phyloP scores from a whole-genome alignment of 2,797 vertebrate species.

The Sebastes nivosus region DNA sequence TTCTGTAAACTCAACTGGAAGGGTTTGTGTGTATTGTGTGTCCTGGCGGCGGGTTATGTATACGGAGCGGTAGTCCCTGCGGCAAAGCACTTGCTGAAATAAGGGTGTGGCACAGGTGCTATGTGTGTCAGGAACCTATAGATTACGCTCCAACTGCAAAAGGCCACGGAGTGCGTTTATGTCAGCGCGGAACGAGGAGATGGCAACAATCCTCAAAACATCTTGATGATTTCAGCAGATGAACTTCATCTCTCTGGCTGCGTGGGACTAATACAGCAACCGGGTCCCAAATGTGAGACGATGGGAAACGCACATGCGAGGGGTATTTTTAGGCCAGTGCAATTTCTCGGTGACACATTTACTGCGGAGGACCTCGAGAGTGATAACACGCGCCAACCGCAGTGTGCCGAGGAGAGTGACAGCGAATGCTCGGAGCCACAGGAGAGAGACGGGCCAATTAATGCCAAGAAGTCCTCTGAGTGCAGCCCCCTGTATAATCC shows the following conservation, averaged over 20 bases:
- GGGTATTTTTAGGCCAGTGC: conserved; percentile 72
- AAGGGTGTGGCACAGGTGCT: conserved; percentile 42
- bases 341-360: conserved; percentile 72
- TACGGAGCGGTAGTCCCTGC: conserved; percentile 24
- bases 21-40: conserved; percentile 4
- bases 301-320: conserved; percentile 43
- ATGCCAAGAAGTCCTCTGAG: conserved; percentile 64
- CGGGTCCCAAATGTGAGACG: conserved; percentile 26
- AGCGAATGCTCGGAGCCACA: conserved; percentile 63
- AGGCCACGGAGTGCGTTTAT: background rate
- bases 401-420: conserved; percentile 59
- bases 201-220: background rate
- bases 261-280: background rate
- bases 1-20: conserved; percentile 30
- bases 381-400: conserved; percentile 64
- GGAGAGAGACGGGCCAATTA: conserved; percentile 75
- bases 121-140: background rate
- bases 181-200: background rate
- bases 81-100: conserved; percentile 36
- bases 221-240: conserved; percentile 27
- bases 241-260: conserved; percentile 27
- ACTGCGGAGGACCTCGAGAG: conserved; percentile 70
- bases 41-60: conserved; percentile 14
- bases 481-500: conserved; percentile 60
- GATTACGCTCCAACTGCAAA: background rate